Conservation (phyloP, 2,888 invertebrate species). For the Dicyrtomina minuta region DNA sequence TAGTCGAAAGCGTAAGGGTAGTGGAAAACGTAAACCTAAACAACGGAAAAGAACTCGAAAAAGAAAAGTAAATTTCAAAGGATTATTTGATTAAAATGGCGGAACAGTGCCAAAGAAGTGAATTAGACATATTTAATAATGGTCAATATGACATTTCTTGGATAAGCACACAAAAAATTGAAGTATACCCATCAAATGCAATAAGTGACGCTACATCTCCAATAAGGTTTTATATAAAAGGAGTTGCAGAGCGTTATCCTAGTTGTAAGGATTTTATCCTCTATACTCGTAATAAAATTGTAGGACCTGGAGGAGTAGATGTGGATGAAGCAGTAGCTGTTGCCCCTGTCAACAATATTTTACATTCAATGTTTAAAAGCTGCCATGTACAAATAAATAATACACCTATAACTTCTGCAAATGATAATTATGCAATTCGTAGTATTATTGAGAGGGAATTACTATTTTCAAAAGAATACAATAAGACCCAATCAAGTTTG, state of each 20-base stretch:
- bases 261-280: no score
- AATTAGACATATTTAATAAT: constrained; percentile 35
- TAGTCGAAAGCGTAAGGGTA: no score
- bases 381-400: constrained; percentile 27
- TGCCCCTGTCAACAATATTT: constrained; percentile 34
- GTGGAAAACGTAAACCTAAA: no score
- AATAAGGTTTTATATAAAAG: constrained; percentile 28
- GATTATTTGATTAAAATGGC: no score
- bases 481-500: constrained; percentile 20
- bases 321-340: constrained; percentile 18
- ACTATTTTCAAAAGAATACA: constrained; percentile 15
- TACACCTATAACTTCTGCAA: constrained; percentile 1
- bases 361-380: constrained; percentile 32
- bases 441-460: constrained; percentile 9
- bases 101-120: constrained; percentile 22
- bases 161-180: not conserved
- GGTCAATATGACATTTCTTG: constrained; percentile 34
- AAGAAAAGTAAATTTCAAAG: not conserved
- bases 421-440: constrained; percentile 3
- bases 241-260: constrained; percentile 38
- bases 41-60: not conserved
- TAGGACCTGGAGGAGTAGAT: not conserved
- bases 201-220: constrained; percentile 21
- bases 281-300: constrained; percentile 22
- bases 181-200: constrained; percentile 19